Conservation (phyloP, 2,888 invertebrate genomes). For the Adelphocoris suturalis region DNA sequence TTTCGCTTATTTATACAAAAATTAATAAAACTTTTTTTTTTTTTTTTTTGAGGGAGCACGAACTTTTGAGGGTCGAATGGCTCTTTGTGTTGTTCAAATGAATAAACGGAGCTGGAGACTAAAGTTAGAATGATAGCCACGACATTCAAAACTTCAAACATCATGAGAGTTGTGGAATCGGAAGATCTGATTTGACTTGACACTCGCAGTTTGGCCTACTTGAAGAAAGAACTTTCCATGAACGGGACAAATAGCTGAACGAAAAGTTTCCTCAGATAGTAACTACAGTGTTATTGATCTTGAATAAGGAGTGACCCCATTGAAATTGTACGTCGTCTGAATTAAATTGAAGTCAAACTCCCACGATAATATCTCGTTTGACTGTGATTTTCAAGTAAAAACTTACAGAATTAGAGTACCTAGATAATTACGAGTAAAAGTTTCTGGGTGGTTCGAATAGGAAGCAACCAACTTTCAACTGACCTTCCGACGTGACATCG, state of each 20-base stretch:
- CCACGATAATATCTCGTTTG: too few species aligned
- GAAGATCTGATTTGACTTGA: not conserved
- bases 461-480: not conserved
- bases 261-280: not conserved
- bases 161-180: not conserved
- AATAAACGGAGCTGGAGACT: too few species aligned
- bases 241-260: not conserved
- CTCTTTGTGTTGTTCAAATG: too few species aligned
- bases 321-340: too few species aligned
- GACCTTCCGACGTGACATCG: constrained; percentile 3
- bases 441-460: not conserved
- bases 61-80: too few species aligned
- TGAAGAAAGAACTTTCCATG: not conserved
- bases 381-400: not conserved
- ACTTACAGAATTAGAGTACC: not conserved
- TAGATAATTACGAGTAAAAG: not conserved
- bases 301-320: not conserved
- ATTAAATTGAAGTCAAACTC: too few species aligned
- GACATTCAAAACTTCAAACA: too few species aligned
- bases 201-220: not conserved
- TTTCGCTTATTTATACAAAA: too few species aligned
- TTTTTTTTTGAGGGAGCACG: too few species aligned
- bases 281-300: not conserved
- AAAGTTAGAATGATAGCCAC: too few species aligned
- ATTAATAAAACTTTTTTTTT: too few species aligned